Evolutionary conservation across 2,113 vertebrate species (phyloP).

Genomic region (Nansenia antarctica): DNA sequence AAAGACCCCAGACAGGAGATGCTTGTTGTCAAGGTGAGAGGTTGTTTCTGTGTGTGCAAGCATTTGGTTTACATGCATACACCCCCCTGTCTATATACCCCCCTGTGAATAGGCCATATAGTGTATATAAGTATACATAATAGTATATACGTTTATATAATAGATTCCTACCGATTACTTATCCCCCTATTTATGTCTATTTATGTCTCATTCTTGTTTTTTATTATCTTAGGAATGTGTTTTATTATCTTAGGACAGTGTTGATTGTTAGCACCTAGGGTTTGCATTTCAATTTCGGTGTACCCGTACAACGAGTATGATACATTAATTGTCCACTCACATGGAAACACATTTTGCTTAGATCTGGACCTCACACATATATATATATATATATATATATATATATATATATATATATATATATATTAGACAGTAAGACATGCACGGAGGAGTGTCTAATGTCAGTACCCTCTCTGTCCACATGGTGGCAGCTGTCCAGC

Average conservation of each 20-base stretch:
- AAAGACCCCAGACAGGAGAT: conserved; percentile 78
- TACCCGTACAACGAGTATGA: not conserved
- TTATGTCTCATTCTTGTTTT: too few relatives aligned
- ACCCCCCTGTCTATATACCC: too few relatives aligned
- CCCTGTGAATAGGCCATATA: too few relatives aligned
- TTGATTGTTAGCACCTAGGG: too few relatives aligned
- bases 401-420: not conserved
- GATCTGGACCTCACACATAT: not conserved
- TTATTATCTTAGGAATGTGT: too few relatives aligned
- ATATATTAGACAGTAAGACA: not conserved
- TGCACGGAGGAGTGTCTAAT: not conserved
- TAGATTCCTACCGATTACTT: too few relatives aligned
- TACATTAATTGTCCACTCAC: not conserved
- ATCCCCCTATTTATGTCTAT: too few relatives aligned
- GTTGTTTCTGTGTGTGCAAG: not conserved
- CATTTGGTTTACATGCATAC: not conserved
- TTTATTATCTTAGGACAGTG: too few relatives aligned
- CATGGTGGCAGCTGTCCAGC: conserved; percentile 71
- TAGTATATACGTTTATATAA: too few relatives aligned
- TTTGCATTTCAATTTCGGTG: too few relatives aligned
- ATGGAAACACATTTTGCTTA: not conserved
- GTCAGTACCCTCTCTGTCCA: not conserved
- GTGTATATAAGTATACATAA: too few relatives aligned
- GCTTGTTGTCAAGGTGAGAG: conserved; percentile 83
- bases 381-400: too few relatives aligned